Percentiles rank a stretch among this genome's conserved stretches.
phyloP scores from a whole-genome alignment of 2,797 vertebrate genomes.

The Lagocephalus sceleratus region DNA sequence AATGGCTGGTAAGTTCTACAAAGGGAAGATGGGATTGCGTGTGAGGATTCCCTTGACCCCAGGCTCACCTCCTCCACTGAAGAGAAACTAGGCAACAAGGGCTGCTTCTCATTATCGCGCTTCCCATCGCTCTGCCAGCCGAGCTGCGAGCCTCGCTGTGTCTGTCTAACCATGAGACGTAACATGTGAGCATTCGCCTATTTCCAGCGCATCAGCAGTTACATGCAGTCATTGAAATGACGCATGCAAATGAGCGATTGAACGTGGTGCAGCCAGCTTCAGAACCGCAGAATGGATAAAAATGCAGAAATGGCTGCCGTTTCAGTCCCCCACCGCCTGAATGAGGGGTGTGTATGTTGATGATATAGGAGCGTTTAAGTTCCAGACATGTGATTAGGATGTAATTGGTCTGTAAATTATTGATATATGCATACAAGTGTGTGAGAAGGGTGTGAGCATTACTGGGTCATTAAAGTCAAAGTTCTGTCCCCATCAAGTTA shows the following conservation, averaged over 20 bases:
- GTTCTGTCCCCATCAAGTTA: constrained; percentile 25
- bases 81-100: constrained; percentile 16
- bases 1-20: constrained; percentile 32
- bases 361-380: constrained; percentile 6
- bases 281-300: constrained; percentile 1
- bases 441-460: constrained; percentile 26
- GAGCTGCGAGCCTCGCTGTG: constrained; percentile 22
- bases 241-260: not conserved
- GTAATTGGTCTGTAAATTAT: constrained; percentile 30
- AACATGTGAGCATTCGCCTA: not conserved
- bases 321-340: not conserved
- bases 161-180: constrained; percentile 9
- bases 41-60: constrained; percentile 52
- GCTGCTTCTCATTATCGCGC: constrained; percentile 35
- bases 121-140: constrained; percentile 17
- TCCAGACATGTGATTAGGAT: constrained; percentile 18
- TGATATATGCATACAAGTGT: constrained; percentile 14
- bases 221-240: not conserved
- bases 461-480: constrained; percentile 12
- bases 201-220: constrained; percentile 7
- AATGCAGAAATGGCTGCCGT: not conserved
- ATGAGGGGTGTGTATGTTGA: not conserved
- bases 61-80: constrained; percentile 42
- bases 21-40: constrained; percentile 28
- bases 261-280: constrained; percentile 2